phyloP scores from a whole-genome alignment of 2,888 invertebrate genomes.

The Schizaphis graminum region DNA sequence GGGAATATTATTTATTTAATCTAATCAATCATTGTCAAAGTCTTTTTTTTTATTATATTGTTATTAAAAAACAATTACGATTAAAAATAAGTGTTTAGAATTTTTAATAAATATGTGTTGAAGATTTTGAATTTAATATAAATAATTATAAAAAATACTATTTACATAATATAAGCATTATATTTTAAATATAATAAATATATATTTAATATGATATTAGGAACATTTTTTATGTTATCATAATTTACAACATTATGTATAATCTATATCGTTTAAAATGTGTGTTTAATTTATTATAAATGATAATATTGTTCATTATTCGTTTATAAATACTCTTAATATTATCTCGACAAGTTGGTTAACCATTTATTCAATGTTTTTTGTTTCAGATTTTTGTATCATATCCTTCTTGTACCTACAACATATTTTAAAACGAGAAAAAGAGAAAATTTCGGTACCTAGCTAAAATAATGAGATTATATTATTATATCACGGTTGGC shows the following conservation, averaged over 20 bases:
- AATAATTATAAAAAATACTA: background rate
- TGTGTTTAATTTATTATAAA: background rate
- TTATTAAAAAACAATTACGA: background rate
- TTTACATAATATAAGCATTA: background rate
- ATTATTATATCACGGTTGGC: slow-evolving; percentile 56
- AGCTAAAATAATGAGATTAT: slow-evolving; percentile 55
- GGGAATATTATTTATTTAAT: background rate
- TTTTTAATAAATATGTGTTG: background rate
- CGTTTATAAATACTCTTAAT: background rate
- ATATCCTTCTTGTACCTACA: background rate
- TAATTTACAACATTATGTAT: background rate
- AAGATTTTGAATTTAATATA: background rate
- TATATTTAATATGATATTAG: background rate
- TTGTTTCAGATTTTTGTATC: background rate
- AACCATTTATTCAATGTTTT: slow-evolving; percentile 30
- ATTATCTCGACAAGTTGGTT: background rate
- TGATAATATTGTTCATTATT: background rate
- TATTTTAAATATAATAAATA: no score
- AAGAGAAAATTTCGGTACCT: slow-evolving; percentile 26
- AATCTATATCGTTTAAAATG: background rate
- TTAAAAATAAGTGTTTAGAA: no score
- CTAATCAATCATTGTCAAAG: background rate
- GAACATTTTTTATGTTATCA: background rate
- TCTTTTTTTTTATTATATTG: background rate
- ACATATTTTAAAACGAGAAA: slow-evolving; percentile 15